Evolutionary conservation across 2,888 invertebrate genomes (phyloP).

Genomic region (Oeneis ivallda): DNA sequence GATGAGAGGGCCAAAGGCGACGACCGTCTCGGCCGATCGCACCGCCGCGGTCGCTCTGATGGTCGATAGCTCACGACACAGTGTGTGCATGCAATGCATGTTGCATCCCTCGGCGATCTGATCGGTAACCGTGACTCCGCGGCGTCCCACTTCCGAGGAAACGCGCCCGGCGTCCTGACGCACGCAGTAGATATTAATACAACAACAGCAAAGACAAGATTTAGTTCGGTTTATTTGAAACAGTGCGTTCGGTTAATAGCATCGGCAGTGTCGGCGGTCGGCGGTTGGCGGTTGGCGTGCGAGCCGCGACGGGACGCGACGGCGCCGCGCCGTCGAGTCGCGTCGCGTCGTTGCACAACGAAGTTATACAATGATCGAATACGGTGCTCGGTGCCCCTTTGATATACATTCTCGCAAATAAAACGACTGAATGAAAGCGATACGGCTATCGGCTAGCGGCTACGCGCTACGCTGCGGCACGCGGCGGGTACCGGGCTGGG

Average conservation of each 20-base stretch:
- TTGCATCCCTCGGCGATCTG: no score
- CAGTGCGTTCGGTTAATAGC: slow-evolving; percentile 11
- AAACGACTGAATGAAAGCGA: no score
- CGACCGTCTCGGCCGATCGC: no score
- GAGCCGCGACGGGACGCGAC: background rate
- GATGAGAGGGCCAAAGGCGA: background rate
- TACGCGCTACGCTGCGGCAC: background rate
- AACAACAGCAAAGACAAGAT: background rate
- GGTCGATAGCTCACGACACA: no score
- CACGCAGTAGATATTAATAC: background rate
- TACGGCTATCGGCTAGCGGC: slow-evolving; percentile 15
- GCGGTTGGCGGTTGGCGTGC: slow-evolving; percentile 3
- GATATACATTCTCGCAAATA: no score
- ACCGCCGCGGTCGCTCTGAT: no score
- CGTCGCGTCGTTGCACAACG: background rate
- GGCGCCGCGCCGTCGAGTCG: background rate
- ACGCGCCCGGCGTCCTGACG: background rate
- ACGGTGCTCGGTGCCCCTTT: no score
- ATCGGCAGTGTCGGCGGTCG: slow-evolving; percentile 1
- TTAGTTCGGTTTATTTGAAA: background rate
- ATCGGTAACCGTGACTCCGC: no score
- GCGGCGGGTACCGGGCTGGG: slow-evolving; percentile 33
- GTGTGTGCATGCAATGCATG: no score
- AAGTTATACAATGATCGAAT: background rate
- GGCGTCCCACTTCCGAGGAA: no score